A percentile compares a stretch with the other conserved stretches of the same genome.
These are phyloP conservation scores for Odontocolon sp. DNA, from an alignment of 2,888 invertebrate species.

Conservation along the genomic window DNA sequence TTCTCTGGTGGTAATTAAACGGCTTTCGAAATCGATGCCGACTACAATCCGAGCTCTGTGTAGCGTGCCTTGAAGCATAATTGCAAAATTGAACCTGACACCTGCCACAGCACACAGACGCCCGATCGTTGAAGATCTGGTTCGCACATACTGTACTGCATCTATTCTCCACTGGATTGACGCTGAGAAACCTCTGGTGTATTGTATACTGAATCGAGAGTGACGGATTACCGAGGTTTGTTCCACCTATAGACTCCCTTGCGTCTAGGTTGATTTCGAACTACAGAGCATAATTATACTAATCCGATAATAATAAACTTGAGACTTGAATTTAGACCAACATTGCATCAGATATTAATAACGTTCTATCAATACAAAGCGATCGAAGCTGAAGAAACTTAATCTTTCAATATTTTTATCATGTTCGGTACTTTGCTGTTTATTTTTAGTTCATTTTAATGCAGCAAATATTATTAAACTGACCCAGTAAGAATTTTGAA, in stretches of 20 bases:
- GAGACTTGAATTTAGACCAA: no score
- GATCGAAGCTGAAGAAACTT: no score
- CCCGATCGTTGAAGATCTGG: not conserved
- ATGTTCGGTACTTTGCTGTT: no score
- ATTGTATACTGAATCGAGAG: not conserved
- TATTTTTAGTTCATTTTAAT: no score
- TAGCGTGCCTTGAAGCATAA: not conserved
- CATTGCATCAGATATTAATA: no score
- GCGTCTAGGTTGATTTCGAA: constrained; percentile 25
- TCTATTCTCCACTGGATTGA: constrained; percentile 4
- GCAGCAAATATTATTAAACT: no score
- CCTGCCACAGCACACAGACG: not conserved
- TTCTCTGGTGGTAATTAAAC: constrained; percentile 25
- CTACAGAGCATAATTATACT: not conserved
- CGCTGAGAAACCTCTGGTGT: constrained; percentile 22
- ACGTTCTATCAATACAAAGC: no score
- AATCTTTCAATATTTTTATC: no score
- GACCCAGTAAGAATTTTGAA: no score
- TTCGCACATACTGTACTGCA: constrained; percentile 10
- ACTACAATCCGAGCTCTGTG: not conserved
- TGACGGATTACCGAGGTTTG: constrained; percentile 17
- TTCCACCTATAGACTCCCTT: constrained; percentile 1
- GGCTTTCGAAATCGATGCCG: constrained; percentile 9
- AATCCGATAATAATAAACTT: not conserved
- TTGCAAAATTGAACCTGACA: constrained; percentile 33